Evolutionary conservation across 1,140 invertebrate species (phyloP), one percentile per base, ranked within the genome.

Genomic region (Orussus abietinus): DNA sequence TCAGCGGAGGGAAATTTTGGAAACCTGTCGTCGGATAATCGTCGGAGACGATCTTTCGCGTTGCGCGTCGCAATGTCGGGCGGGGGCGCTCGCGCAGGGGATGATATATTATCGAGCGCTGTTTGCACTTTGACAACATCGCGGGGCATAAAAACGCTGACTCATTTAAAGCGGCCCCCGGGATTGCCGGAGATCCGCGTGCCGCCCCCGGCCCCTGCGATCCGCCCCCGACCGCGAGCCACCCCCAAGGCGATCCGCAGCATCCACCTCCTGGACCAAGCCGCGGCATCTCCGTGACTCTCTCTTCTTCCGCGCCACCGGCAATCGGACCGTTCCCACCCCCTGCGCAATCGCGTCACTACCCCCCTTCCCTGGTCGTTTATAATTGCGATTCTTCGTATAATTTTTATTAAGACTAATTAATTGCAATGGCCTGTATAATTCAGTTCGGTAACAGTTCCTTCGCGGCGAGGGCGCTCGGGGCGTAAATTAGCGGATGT

Each of bases 41-140:
- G n/a, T n/a, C n/a, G n/a, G n/a, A n/a, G n/a, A n/a, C n/a, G n/a
- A n/a, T n/a, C n/a, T n/a, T n/a, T n/a, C n/a, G n/a, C n/a, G n/a
- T n/a, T n/a, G n/a, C n/a, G n/a, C n/a, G n/a, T n/a, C n/a, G n/a
- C n/a, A n/a, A n/a, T n/a, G n/a, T n/a, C n/a, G 31, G 36, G 39
- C 43, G 51, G 35, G 32, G 55, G 55, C 62, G 59, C 56, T 62
- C 58, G 62, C 56, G 52, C 49, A 60, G 57, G 53, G 56, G 67
- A 72, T 72, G 71, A 74, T 74, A 72, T 70, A 72, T 74, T 70
- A 72, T 72, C 66, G 55, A 57, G 51, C 51, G 66, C 66, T 72
- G 71, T 74, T 74, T 72, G 68, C 69, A 67, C 71, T 72, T 72
- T 72, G 71, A 74, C 69, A 72, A 74, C 66, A 70, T 72, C 68